Conservation (phyloP, 2,113 vertebrate species). For the Cynocephalus volans region DNA sequence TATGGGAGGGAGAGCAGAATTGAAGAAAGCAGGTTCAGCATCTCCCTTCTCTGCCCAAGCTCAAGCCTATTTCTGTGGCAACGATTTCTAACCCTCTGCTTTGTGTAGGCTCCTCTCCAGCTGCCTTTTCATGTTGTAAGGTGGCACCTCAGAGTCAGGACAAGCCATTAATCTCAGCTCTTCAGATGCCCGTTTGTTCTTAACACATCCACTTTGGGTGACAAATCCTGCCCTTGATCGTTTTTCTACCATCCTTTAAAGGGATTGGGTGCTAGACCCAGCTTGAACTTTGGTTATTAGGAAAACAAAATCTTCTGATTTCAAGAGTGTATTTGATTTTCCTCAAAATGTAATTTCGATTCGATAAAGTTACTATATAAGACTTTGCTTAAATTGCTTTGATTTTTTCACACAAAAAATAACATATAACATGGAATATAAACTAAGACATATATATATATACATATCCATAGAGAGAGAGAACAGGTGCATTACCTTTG, state of each 20-base stretch:
- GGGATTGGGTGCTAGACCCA: neutral
- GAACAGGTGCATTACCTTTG: neutral
- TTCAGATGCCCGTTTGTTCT: neutral
- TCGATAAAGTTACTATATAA: neutral
- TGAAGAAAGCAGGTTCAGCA: neutral
- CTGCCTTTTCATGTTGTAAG: neutral
- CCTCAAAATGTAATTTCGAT: conserved; percentile 40
- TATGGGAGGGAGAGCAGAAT: neutral
- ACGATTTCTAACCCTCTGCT: neutral
- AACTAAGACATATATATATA: neutral
- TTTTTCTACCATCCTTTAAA: neutral
- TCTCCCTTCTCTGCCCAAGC: neutral
- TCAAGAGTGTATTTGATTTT: conserved; percentile 39
- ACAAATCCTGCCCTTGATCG: neutral
- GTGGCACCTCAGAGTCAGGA: neutral
- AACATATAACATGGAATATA: neutral
- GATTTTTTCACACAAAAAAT: neutral
- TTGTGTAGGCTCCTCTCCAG: fast-evolving
- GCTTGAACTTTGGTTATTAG: neutral
- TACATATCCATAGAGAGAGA: neutral
- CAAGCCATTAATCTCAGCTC: fast-evolving
- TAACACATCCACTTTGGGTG: neutral
- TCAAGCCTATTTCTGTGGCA: neutral
- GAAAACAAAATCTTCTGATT: conserved; percentile 31
- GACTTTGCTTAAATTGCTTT: neutral